Evolutionary conservation across 2,888 invertebrate genomes (phyloP), one percentile per base, ranked within the genome.

Genomic region (Hetaerina titia): DNA sequence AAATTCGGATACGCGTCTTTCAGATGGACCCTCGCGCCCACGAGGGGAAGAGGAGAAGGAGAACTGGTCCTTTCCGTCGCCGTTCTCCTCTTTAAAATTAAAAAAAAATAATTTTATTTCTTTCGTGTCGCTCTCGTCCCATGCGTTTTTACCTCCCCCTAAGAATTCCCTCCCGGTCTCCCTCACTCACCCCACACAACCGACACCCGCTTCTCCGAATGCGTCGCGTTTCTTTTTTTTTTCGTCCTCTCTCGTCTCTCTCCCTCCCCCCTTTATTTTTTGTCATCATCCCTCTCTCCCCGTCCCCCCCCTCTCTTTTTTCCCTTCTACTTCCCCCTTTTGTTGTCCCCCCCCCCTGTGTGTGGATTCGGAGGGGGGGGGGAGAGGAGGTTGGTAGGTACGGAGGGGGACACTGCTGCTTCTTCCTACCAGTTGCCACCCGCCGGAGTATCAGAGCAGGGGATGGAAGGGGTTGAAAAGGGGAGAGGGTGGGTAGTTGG

Each of bases 371-470:
- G 25, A 81, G 25, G 22, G 74, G 74, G 25, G 25, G 22, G 22
- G 69, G 69, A 22, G 69, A 11, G 69, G 7, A 4, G 31, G 81
- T n/a, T 0, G 69, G 69, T 2, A 17, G 69, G 69, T 22, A n/a
- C 8, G 19, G 9, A 11, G 69, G 19, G 69, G 69, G n/a, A 15
- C 11, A 81, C 25, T 13, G 5, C 25, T 81, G 11, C 81, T 13
- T 31, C 81, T 31, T 81, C 81, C 81, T 81, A 81, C 81, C 81
- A 81, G 81, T 81, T 81, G 81, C 81, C 81, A 81, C 81, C 81
- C 81, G 81, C 25, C 81, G 25, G 31, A 19, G 31, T 31, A 81
- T 25, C 31, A 81, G 31, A 25, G 31, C 81, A 81, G 25, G 81
- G 81, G 2, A 45, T 45, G 69, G 69, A 31, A 31, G 81, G 74